These are phyloP conservation scores for Leptoclinus maculatus DNA, from an alignment of 2,797 vertebrate species.

Conservation along the genomic window DNA sequence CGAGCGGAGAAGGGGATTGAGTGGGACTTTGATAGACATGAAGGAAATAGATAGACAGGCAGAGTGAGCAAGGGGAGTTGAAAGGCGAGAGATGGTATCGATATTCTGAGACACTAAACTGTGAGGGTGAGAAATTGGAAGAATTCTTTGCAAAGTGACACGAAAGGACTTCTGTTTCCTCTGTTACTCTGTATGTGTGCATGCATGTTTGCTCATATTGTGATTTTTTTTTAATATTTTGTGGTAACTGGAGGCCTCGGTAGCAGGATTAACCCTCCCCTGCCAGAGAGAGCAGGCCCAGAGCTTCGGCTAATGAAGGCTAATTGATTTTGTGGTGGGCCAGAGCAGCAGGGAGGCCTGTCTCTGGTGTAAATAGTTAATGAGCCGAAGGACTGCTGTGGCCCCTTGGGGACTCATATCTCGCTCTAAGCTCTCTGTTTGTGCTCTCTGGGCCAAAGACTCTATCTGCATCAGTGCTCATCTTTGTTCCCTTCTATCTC, in stretches of 20 bases:
- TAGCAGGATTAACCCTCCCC: slow-evolving; percentile 71
- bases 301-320: slow-evolving; percentile 91
- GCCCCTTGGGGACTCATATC: slow-evolving; percentile 86
- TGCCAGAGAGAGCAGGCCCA: slow-evolving; percentile 68
- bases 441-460: slow-evolving; percentile 72
- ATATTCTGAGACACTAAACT: slow-evolving; percentile 55
- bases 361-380: slow-evolving; percentile 99
- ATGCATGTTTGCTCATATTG: slow-evolving; percentile 16
- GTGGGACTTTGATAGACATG: slow-evolving; percentile 75
- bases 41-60: slow-evolving; percentile 69
- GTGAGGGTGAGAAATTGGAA: slow-evolving; percentile 38
- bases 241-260: slow-evolving; percentile 66
- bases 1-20: slow-evolving; percentile 56
- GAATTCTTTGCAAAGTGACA: slow-evolving; percentile 47
- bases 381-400: slow-evolving; percentile 96
- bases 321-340: slow-evolving; percentile 98
- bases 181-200: slow-evolving; percentile 21
- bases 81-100: slow-evolving; percentile 67
- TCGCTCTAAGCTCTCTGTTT: slow-evolving; percentile 76
- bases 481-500: slow-evolving; percentile 70
- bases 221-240: slow-evolving; percentile 58
- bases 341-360: slow-evolving; percentile 89
- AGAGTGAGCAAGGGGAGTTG: slow-evolving; percentile 45
- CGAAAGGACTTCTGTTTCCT: slow-evolving; percentile 55
- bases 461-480: slow-evolving; percentile 72